Evolutionary conservation across 1,140 invertebrate species (phyloP).

Genomic region (Drosophila lowei): DNA sequence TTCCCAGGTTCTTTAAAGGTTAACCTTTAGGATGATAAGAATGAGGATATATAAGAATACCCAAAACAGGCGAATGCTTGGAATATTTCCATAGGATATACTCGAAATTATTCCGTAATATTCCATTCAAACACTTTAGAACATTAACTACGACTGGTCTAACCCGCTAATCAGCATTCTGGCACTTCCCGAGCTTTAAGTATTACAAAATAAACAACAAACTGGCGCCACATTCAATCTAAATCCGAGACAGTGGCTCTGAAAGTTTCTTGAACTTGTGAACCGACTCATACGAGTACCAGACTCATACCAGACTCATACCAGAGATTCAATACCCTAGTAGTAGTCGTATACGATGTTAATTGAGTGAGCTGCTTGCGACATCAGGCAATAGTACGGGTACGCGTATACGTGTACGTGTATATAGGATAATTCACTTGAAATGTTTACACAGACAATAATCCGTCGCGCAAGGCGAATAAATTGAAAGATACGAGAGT

Average conservation of each 20-base stretch:
- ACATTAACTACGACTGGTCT: slow-evolving; percentile 13
- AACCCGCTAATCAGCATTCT: slow-evolving; percentile 27
- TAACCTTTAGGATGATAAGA: no score
- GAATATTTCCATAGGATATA: not conserved
- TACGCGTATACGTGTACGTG: not conserved
- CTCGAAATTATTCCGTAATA: not conserved
- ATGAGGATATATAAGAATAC: no score
- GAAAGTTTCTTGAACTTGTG: slow-evolving; percentile 71
- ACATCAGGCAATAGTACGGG: slow-evolving; percentile 49
- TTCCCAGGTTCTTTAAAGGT: slow-evolving; percentile 7
- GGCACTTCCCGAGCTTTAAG: not conserved
- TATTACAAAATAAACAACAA: slow-evolving; percentile 31
- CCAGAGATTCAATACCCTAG: not conserved
- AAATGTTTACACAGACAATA: slow-evolving; percentile 72
- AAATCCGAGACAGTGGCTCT: slow-evolving; percentile 33
- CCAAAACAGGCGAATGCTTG: not conserved
- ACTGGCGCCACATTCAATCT: slow-evolving; percentile 61
- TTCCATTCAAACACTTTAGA: slow-evolving; percentile 1
- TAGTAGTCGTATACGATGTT: slow-evolving; percentile 10
- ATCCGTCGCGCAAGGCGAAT: slow-evolving; percentile 74
- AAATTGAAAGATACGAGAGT: slow-evolving; percentile 66
- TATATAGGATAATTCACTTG: slow-evolving; percentile 67
- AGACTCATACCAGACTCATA: not conserved
- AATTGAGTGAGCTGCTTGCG: slow-evolving; percentile 69
- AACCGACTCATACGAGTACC: slow-evolving; percentile 1